phyloP scores from a whole-genome alignment of 1,140 invertebrate species.

The Ylistrum balloti region DNA sequence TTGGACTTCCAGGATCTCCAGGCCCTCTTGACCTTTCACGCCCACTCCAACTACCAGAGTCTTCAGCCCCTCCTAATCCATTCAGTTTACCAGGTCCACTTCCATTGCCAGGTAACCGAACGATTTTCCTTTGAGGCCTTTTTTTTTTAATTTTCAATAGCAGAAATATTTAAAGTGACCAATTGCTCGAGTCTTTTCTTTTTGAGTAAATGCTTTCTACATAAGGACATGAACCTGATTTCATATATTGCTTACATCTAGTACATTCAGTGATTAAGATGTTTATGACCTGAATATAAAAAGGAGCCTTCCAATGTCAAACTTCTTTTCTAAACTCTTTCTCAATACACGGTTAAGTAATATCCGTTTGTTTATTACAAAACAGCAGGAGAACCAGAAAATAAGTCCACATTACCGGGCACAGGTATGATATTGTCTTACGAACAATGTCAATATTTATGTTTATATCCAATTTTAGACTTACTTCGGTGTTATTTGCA shows the following conservation, averaged over 20 bases:
- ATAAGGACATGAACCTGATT: no score
- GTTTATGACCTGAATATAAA: no score
- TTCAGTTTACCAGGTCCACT: neutral
- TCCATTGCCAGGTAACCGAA: neutral
- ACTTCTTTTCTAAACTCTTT: no score
- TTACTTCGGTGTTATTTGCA: no score
- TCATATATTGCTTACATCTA: no score
- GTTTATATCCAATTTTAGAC: neutral
- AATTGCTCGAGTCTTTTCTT: no score
- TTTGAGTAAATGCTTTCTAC: no score
- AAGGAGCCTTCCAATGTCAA: no score
- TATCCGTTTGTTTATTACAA: neutral
- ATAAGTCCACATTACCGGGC: neutral
- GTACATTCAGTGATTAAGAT: no score
- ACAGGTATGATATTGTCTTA: neutral
- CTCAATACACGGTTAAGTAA: neutral
- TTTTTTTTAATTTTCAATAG: neutral
- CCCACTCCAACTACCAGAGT: neutral
- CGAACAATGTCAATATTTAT: neutral
- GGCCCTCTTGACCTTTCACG: neutral
- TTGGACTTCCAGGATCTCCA: neutral
- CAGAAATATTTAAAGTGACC: no score
- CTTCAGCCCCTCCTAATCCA: neutral
- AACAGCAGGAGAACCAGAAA: neutral
- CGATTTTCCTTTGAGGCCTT: neutral